A percentile compares a stretch with the other conserved stretches of the same genome.
These are phyloP conservation scores for Littorina saxatilis DNA, from an alignment of 1,140 invertebrate species.

Conservation along the genomic window DNA sequence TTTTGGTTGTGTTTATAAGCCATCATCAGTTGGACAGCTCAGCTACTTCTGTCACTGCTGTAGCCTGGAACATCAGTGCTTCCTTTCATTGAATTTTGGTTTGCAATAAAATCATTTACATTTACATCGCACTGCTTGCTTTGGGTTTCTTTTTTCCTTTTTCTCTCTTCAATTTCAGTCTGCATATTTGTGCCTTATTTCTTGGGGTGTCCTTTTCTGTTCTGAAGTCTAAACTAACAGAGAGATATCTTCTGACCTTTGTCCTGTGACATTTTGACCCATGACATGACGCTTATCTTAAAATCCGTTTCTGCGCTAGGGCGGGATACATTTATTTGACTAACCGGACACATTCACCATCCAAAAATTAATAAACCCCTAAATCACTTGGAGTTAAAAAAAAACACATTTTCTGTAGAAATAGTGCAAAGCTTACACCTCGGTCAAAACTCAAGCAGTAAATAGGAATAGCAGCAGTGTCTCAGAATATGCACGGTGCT, in stretches of 20 bases:
- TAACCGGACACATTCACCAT: background rate
- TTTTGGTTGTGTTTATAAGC: too few relatives aligned
- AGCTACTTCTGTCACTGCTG: background rate
- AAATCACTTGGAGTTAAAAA: too few relatives aligned
- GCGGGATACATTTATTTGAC: background rate
- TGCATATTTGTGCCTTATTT: background rate
- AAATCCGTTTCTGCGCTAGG: background rate
- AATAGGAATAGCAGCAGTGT: too few relatives aligned
- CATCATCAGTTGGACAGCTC: background rate
- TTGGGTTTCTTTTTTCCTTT: constrained; percentile 1
- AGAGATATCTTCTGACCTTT: background rate
- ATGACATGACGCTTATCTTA: background rate
- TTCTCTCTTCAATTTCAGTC: background rate
- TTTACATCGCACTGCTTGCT: constrained; percentile 19
- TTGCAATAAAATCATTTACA: constrained; percentile 16
- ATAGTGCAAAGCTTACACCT: too few relatives aligned
- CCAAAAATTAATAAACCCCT: too few relatives aligned
- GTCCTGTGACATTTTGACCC: background rate
- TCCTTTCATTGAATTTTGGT: constrained; percentile 8
- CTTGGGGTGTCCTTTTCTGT: background rate
- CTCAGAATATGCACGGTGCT: too few relatives aligned
- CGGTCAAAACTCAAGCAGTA: too few relatives aligned
- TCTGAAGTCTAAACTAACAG: background rate
- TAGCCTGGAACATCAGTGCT: background rate
- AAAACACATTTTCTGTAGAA: too few relatives aligned